A percentile compares a stretch with the other conserved stretches of the same genome.
Evolutionary conservation across 2,888 invertebrate species (phyloP).

Genomic region (Heteropelma amictum): DNA sequence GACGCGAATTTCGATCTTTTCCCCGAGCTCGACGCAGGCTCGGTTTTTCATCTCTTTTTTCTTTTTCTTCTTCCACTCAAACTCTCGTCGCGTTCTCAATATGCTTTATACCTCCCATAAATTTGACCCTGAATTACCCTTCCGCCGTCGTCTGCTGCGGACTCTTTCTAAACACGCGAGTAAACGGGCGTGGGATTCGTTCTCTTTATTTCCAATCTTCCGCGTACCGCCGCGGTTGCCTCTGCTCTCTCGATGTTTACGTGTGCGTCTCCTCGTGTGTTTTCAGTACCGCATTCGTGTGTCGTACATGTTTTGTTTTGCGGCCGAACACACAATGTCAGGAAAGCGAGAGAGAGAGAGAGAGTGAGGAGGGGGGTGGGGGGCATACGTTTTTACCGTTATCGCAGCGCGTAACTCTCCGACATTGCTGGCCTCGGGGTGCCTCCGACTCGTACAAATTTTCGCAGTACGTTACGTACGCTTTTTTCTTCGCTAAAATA

Average conservation of each 20-base stretch:
- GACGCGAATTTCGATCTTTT: too few species aligned
- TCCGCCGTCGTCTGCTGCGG: not conserved
- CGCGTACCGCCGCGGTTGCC: not conserved
- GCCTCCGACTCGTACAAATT: constrained; percentile 38
- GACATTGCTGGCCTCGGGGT: constrained; percentile 26
- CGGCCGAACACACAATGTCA: not conserved
- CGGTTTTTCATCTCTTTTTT: too few species aligned
- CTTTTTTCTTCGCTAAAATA: not conserved
- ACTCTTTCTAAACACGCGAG: constrained; percentile 26
- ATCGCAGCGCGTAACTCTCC: constrained; percentile 39
- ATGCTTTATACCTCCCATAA: too few species aligned
- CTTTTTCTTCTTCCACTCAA: too few species aligned
- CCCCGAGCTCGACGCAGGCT: too few species aligned
- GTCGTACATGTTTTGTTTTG: constrained; percentile 16
- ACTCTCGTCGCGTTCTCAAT: not conserved
- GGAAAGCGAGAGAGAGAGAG: not conserved
- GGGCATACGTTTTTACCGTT: constrained; percentile 44
- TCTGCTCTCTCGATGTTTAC: not conserved
- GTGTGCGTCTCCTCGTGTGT: not conserved
- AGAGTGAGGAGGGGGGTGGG: not conserved
- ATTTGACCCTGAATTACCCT: not conserved
- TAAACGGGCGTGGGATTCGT: constrained; percentile 46
- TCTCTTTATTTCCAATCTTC: constrained; percentile 43
- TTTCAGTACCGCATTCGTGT: not conserved
- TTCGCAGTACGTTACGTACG: constrained; percentile 40